phyloP scores from a whole-genome alignment of 2,888 invertebrate species.

The Ornithoptera alexandrae region DNA sequence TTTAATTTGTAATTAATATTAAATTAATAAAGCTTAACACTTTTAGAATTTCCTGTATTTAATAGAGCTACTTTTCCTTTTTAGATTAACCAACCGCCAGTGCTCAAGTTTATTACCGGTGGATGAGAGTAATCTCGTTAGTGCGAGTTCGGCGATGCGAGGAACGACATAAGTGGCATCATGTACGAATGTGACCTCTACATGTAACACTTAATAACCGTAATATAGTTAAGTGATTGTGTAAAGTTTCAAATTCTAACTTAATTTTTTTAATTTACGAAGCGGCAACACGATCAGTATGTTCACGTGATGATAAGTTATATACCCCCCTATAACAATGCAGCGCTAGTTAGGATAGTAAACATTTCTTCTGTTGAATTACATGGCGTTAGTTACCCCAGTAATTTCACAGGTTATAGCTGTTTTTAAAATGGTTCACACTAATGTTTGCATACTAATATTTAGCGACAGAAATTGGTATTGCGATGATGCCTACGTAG shows the following conservation, averaged over 20 bases:
- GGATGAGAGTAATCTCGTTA: conserved; percentile 20
- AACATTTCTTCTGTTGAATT: no score
- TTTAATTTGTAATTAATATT: neutral
- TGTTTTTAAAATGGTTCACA: no score
- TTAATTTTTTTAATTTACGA: neutral
- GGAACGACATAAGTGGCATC: conserved; percentile 22
- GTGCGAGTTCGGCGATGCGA: conserved; percentile 18
- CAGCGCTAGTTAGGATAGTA: no score
- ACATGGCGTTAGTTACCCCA: no score
- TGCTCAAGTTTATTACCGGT: conserved; percentile 8
- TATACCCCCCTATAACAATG: no score
- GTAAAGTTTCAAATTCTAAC: neutral
- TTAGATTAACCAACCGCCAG: conserved; percentile 4
- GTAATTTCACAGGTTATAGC: no score
- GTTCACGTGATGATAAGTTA: no score
- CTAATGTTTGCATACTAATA: no score
- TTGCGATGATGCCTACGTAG: no score
- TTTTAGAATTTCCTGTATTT: neutral
- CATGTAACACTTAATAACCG: conserved; percentile 17
- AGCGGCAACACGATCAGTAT: neutral
- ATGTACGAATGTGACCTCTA: conserved; percentile 5
- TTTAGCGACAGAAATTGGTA: no score
- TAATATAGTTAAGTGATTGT: conserved; percentile 7
- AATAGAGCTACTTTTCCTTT: neutral
- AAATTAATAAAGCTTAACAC: neutral